A percentile compares a stretch with the other conserved stretches of the same genome.
Evolutionary conservation across 2,797 vertebrate species (phyloP).

Genomic region (Thamnophis elegans): DNA sequence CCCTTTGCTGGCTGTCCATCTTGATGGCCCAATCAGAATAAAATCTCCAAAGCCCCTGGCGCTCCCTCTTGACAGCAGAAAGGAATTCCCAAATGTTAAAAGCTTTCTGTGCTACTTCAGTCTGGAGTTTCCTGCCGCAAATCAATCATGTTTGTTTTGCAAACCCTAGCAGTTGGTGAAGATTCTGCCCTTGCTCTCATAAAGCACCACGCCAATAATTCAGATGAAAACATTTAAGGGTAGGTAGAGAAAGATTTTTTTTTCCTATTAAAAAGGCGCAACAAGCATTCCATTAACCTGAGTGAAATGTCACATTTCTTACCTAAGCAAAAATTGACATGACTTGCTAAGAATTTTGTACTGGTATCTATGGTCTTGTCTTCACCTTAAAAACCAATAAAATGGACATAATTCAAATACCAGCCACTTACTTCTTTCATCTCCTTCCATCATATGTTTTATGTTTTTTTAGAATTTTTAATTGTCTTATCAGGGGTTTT

Average conservation of each 20-base stretch:
- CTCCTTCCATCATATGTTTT: background rate
- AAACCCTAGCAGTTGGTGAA: slow-evolving; percentile 60
- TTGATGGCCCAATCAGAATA: slow-evolving; percentile 50
- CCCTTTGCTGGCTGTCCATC: slow-evolving; percentile 68
- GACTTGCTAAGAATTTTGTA: background rate
- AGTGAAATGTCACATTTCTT: background rate
- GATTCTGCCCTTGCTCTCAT: slow-evolving; percentile 24
- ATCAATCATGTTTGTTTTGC: slow-evolving; percentile 68
- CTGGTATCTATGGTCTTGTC: background rate
- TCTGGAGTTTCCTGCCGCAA: slow-evolving; percentile 61
- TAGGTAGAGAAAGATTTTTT: background rate
- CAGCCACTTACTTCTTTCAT: background rate
- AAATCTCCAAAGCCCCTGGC: slow-evolving; percentile 58
- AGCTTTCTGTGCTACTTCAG: slow-evolving; percentile 49
- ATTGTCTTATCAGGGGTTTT: background rate
- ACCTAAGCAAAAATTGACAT: background rate
- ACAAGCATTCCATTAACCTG: background rate
- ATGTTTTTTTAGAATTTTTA: background rate
- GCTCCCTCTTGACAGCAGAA: slow-evolving; percentile 58
- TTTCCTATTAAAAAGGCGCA: background rate
- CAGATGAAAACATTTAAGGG: background rate
- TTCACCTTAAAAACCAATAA: background rate
- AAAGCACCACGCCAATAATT: slow-evolving; percentile 17
- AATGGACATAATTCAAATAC: background rate
- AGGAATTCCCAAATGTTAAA: slow-evolving; percentile 63